A percentile compares a stretch with the other conserved stretches of the same genome.
Conservation (phyloP, 2,797 vertebrate genomes). For the Bucorvus abyssinicus region DNA sequence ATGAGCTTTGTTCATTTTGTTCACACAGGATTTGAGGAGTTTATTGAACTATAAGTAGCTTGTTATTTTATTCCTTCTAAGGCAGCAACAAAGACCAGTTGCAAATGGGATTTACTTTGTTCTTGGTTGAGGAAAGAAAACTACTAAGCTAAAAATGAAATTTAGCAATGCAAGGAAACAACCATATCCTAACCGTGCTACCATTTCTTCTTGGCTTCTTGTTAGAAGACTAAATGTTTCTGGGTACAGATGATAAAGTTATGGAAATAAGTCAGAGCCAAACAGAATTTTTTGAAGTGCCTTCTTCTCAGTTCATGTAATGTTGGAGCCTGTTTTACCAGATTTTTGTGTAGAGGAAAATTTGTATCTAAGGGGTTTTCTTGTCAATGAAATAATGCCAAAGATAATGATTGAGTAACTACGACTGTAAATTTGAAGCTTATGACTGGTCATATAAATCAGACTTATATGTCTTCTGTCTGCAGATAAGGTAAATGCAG, state of each 20-base stretch:
- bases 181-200: not conserved
- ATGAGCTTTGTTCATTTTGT: not conserved
- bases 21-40: not conserved
- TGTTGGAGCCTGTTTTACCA: not conserved
- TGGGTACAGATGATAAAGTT: not conserved
- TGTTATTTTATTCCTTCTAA: constrained; percentile 10
- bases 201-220: not conserved
- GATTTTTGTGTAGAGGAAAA: not conserved
- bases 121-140: not conserved
- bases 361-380: not conserved
- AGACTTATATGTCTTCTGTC: not conserved
- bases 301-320: not conserved
- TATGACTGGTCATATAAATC: not conserved
- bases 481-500: not conserved
- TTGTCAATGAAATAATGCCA: not conserved
- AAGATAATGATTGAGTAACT: not conserved
- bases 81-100: not conserved
- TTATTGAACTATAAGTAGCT: not conserved
- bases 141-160: not conserved
- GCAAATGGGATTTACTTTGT: constrained; percentile 28
- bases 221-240: not conserved
- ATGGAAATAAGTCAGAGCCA: not conserved
- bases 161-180: not conserved
- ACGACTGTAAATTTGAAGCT: not conserved
- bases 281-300: not conserved